Evolutionary conservation across 2,113 vertebrate species (phyloP).

Genomic region (Rhipidura dahli): DNA sequence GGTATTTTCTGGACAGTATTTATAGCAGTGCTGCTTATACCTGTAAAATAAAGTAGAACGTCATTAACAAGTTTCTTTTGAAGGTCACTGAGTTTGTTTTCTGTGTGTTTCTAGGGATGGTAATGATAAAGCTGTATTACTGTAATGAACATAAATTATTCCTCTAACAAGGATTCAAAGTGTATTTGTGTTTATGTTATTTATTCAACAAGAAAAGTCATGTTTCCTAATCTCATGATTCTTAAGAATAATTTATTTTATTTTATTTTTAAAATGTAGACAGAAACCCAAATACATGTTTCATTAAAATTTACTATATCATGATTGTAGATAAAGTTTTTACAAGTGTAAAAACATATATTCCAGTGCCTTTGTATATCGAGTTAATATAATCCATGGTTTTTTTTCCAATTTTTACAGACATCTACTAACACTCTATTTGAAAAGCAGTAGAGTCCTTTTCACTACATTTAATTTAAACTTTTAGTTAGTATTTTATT

Average conservation of each 20-base stretch:
- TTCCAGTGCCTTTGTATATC: background rate
- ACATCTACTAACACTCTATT: background rate
- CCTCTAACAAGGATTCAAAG: background rate
- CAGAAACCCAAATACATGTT: background rate
- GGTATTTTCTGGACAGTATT: slow-evolving; percentile 83
- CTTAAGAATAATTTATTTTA: background rate
- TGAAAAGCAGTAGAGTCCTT: background rate
- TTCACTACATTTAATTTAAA: background rate
- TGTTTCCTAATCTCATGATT: background rate
- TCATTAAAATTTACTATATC: background rate
- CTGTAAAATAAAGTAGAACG: slow-evolving; percentile 60
- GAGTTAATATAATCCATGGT: background rate
- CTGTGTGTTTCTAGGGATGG: background rate
- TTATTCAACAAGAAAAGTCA: background rate
- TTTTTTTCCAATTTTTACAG: background rate
- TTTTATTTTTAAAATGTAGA: background rate
- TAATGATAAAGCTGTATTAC: background rate
- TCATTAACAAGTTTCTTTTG: background rate
- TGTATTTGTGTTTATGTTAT: background rate
- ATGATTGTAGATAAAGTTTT: no score
- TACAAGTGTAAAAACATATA: background rate
- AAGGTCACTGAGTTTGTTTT: background rate
- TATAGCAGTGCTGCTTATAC: slow-evolving; percentile 77
- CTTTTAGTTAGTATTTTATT: background rate
- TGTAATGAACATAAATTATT: background rate